These are phyloP conservation scores for Opisthocomus hoazin DNA, from an alignment of 2,113 vertebrate genomes.

Conservation along the genomic window DNA sequence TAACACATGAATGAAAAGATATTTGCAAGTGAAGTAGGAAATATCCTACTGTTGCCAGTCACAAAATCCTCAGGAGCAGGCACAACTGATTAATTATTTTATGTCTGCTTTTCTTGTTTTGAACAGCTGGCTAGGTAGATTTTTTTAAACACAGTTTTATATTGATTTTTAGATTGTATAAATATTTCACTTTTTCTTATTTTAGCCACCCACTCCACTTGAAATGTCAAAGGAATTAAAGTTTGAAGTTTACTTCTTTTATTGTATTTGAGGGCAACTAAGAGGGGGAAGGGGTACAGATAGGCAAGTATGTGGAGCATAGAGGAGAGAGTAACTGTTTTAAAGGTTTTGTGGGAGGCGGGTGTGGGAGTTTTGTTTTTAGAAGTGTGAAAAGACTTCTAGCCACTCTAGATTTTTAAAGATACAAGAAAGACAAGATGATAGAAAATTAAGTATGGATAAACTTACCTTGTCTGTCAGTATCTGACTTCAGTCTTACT, in stretches of 20 bases:
- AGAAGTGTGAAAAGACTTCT: neutral
- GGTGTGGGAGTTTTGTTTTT: slow-evolving; percentile 8
- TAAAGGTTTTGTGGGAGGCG: neutral
- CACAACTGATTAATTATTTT: neutral
- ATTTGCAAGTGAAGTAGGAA: neutral
- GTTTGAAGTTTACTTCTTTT: neutral
- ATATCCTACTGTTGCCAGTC: neutral
- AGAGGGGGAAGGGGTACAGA: neutral
- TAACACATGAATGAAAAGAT: neutral
- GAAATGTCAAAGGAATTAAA: neutral
- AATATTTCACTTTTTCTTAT: neutral
- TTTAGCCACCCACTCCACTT: neutral
- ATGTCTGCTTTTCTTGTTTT: neutral
- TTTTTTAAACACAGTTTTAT: neutral
- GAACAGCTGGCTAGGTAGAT: neutral
- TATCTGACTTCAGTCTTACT: neutral
- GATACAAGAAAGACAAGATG: neutral
- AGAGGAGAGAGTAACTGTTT: slow-evolving; percentile 8
- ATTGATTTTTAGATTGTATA: neutral
- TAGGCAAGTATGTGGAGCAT: neutral
- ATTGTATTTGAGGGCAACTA: neutral
- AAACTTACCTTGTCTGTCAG: neutral
- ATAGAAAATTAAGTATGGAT: neutral
- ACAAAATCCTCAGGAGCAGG: neutral
- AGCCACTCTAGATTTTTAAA: neutral